Percentiles rank a stretch among this genome's conserved stretches.
phyloP scores from a whole-genome alignment of 2,888 invertebrate species.

The Lumbricus terrestris region DNA sequence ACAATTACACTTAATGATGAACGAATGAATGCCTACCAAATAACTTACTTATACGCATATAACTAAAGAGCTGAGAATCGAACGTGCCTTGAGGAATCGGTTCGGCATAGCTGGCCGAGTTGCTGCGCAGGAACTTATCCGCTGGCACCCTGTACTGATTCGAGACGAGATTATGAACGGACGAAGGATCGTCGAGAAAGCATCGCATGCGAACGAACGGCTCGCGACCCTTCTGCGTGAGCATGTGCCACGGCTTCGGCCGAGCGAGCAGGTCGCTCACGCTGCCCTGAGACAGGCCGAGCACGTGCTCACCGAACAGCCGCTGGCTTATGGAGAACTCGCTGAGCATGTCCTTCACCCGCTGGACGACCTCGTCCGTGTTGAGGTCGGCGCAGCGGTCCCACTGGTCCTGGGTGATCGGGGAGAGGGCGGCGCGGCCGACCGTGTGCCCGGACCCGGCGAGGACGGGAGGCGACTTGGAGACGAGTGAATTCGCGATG shows the following conservation, averaged over 20 bases:
- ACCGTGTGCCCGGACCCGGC: conserved; percentile 76
- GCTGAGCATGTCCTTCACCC: conserved; percentile 63
- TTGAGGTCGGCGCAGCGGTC: conserved; percentile 96
- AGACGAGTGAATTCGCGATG: conserved; percentile 78
- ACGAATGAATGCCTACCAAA: no score
- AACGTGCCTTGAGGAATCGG: not conserved
- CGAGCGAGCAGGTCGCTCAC: conserved; percentile 94
- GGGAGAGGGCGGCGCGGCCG: conserved; percentile 82
- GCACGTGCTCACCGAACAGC: conserved; percentile 94
- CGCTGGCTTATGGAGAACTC: conserved; percentile 79
- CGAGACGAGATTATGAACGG: conserved; percentile 88
- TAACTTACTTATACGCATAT: no score
- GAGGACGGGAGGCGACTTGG: conserved; percentile 34
- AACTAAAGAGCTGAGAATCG: not conserved
- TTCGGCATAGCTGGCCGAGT: not conserved
- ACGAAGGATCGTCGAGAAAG: conserved; percentile 92
- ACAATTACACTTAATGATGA: no score
- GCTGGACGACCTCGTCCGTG: conserved; percentile 95
- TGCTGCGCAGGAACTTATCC: conserved; percentile 62
- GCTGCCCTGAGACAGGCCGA: conserved; percentile 72
- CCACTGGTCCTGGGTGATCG: conserved; percentile 97
- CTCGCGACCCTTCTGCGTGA: conserved; percentile 95
- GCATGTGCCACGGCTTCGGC: conserved; percentile 98
- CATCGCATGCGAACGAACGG: conserved; percentile 68
- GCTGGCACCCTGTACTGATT: conserved; percentile 97